phyloP scores from a whole-genome alignment of 2,888 invertebrate genomes.

The Drosophila austrosaltans region DNA sequence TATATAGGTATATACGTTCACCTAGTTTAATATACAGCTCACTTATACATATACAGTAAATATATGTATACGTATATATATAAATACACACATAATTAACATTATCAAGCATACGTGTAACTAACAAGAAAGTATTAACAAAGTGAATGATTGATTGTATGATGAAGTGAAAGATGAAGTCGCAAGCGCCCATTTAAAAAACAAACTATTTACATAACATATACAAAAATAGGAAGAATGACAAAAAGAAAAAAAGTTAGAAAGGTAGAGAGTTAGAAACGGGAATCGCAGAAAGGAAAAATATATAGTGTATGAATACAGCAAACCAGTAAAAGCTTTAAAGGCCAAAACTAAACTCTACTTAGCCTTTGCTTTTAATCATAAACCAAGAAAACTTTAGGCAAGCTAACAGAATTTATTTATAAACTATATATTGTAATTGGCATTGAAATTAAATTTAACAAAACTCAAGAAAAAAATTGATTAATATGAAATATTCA shows the following conservation, averaged over 20 bases:
- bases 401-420: conserved; percentile 47
- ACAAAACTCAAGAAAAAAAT: conserved; percentile 38
- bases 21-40: conserved; percentile 59
- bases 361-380: conserved; percentile 58
- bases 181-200: conserved; percentile 72
- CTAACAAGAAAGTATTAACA: conserved; percentile 74
- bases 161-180: conserved; percentile 53
- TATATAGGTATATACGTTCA: conserved; percentile 49
- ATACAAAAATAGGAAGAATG: conserved; percentile 26
- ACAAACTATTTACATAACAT: conserved; percentile 62
- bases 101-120: conserved; percentile 76
- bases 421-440: conserved; percentile 53
- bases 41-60: conserved; percentile 35
- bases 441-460: conserved; percentile 43
- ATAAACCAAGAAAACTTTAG: conserved; percentile 36
- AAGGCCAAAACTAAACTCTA: conserved; percentile 54
- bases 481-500: conserved; percentile 60
- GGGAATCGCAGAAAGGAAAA: not conserved
- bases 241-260: not conserved
- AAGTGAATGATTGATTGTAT: conserved; percentile 32
- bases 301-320: conserved; percentile 36
- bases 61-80: conserved; percentile 44
- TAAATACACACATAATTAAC: conserved; percentile 67
- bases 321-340: conserved; percentile 70
- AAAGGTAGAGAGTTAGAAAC: not conserved